Conservation (phyloP, 2,113 vertebrate genomes). For the Rhea americana region DNA sequence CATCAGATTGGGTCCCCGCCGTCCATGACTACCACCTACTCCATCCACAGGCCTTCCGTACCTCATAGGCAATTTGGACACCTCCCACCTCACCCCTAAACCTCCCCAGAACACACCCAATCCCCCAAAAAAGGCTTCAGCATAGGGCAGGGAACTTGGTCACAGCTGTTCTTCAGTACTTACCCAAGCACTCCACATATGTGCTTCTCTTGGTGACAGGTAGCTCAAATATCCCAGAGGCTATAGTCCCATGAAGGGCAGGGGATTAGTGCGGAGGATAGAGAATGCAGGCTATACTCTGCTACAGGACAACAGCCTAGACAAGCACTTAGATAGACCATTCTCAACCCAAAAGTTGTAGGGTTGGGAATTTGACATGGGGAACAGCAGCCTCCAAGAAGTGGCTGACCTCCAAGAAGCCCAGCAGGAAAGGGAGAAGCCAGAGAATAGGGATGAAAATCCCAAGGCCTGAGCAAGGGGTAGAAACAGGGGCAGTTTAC, state of each 20-base stretch:
- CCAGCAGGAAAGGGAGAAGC: not conserved
- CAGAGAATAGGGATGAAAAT: not conserved
- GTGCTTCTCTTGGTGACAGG: conserved; percentile 16
- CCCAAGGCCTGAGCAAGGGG: not conserved
- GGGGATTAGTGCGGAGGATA: not conserved
- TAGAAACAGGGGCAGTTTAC: not conserved
- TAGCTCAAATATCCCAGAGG: conserved; percentile 53
- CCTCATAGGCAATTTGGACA: not conserved
- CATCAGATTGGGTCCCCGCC: not conserved
- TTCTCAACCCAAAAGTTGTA: not conserved
- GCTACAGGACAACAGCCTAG: not conserved
- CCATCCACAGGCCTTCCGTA: not conserved
- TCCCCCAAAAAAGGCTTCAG: conserved; percentile 16
- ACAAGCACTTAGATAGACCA: not conserved
- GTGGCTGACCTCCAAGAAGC: not conserved
- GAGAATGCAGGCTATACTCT: not conserved
- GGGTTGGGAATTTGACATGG: not conserved
- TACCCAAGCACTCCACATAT: conserved; percentile 31
- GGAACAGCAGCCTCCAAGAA: conserved; percentile 1
- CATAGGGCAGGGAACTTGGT: not conserved
- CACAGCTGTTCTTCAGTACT: conserved; percentile 33
- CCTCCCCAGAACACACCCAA: not conserved
- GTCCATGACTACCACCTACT: not conserved
- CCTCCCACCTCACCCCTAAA: conserved; percentile 9
- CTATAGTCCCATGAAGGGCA: conserved; percentile 32